phyloP scores from a whole-genome alignment of 2,113 vertebrate species.

The Talpa occidentalis region DNA sequence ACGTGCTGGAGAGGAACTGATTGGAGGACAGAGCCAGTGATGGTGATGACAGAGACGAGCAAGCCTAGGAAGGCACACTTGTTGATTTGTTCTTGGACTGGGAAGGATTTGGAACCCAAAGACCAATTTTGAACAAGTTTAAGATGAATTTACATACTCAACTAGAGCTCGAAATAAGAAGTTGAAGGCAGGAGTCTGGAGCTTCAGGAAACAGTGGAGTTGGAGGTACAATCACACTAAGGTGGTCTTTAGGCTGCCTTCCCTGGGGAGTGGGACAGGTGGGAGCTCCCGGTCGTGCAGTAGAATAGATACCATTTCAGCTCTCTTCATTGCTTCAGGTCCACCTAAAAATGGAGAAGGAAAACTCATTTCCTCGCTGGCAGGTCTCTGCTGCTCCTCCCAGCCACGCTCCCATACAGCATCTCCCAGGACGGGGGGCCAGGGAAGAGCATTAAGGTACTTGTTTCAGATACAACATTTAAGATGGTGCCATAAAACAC shows the following conservation, averaged over 20 bases:
- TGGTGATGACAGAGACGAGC: neutral
- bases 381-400: fast-evolving
- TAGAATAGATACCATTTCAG: neutral
- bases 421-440: no score
- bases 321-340: no score
- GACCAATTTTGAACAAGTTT: neutral
- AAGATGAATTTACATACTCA: neutral
- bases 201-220: neutral
- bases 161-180: neutral
- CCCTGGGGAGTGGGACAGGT: neutral
- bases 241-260: neutral
- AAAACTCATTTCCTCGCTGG: no score
- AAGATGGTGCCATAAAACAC: neutral
- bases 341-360: neutral
- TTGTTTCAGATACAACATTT: neutral
- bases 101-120: neutral
- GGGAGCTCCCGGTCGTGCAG: neutral
- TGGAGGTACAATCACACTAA: no score
- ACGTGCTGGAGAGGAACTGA: no score
- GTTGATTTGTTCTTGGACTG: neutral
- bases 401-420: no score
- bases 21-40: neutral
- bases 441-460: neutral
- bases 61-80: no score
- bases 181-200: neutral